Base-by-base conservation (phyloP, 2,888 invertebrate species). In the Pocota personata region DNA sequence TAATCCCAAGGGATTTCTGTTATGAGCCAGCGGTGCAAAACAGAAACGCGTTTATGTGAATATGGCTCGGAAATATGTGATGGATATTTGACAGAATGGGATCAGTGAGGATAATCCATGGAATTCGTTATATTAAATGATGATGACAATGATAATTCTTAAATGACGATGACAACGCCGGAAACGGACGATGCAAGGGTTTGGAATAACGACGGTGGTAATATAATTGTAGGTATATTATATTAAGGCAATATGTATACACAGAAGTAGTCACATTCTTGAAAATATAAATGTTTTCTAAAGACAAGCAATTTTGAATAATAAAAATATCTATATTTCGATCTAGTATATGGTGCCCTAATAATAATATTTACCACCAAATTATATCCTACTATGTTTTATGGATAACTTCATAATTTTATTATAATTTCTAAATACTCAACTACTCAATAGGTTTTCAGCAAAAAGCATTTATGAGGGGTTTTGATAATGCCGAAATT, bases 51-150 rank as follows among this genome's bases (percentile, higher is more conserved):
- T 75, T 79, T 75, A 71, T 75, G 62, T 84, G 75, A 75, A 84
- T 80, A 75, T 62, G 71, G 46, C 57, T 78, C 27, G 55, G 73
- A 75, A 66, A 66, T 78, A 80, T 83, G 72, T 88, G 88, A 88
- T 82, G 88, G 82, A 87, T 88, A 87, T 88, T 88, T 87, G 88
- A 88, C 88, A 88, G 88, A 73, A 84, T 80, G 75, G 88, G 88
- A 88, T 88, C 84, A 87, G 62, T 62, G 66, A 58, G 72, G 87
- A 88, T 88, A 87, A 88, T 88, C 88, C 87, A 64, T 79, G 79
- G 80, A 84, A 84, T 84, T 84, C 84, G 79, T 75, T 79, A 84
- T 84, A 84, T 84, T 84, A 84, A 79, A 73, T 69, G 75, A 79
- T 75, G 84, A 79, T 84, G 84, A 84, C 84, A 75, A 69, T 75